Conservation (phyloP, 2,113 vertebrate species). For the Puntigrus tetrazona region DNA sequence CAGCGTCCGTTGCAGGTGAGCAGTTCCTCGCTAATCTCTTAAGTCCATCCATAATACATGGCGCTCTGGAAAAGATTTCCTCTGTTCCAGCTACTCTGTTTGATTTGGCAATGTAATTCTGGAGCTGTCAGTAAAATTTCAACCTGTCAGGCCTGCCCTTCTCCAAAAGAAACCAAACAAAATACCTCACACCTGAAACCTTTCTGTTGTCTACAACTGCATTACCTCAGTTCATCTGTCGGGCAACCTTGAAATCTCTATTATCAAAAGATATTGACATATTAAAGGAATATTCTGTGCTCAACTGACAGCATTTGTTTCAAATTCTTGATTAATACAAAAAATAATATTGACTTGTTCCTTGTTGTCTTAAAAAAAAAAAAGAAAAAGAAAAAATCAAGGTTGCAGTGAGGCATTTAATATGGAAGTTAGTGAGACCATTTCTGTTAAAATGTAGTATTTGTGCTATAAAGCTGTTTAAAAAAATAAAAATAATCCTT, state of each 20-base stretch:
- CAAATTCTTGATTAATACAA: neutral
- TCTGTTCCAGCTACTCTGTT: conserved; percentile 75
- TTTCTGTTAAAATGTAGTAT: neutral
- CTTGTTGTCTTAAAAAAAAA: neutral
- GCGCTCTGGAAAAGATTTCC: conserved; percentile 73
- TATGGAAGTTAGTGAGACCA: neutral
- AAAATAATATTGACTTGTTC: neutral
- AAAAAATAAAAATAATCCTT: too few species aligned
- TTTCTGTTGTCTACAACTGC: conserved; percentile 4
- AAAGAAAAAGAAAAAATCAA: neutral
- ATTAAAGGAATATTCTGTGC: neutral
- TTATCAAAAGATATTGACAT: conserved; percentile 1
- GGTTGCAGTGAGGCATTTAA: neutral
- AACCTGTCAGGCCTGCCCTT: conserved; percentile 59
- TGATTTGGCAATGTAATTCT: conserved; percentile 75
- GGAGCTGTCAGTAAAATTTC: conserved; percentile 69
- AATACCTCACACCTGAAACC: conserved; percentile 29
- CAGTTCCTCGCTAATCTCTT: conserved; percentile 75
- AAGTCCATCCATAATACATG: conserved; percentile 76
- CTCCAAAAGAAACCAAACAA: conserved; percentile 40
- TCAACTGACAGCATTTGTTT: neutral
- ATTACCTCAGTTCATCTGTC: neutral
- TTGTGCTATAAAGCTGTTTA: neutral
- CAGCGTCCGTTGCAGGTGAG: conserved; percentile 98
- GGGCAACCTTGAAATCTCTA: neutral